phyloP scores from a whole-genome alignment of 2,888 invertebrate genomes.

The Chorisops tibialis region DNA sequence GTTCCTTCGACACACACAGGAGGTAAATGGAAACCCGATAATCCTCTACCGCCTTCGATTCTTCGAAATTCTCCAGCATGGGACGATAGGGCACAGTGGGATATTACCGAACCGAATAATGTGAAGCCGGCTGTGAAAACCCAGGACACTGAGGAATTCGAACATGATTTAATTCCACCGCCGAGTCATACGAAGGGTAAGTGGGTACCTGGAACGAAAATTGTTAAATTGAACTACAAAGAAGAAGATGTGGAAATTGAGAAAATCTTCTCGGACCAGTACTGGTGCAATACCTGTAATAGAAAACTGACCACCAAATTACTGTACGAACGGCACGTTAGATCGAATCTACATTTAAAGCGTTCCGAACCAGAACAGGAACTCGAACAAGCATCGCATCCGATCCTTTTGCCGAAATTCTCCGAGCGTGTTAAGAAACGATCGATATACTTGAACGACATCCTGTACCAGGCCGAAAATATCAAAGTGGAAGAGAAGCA shows the following conservation, averaged over 20 bases:
- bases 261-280: slow-evolving; percentile 55
- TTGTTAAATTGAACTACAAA: slow-evolving; percentile 56
- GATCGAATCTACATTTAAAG: slow-evolving; percentile 68
- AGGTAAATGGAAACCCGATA: slow-evolving; percentile 73
- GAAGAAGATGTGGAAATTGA: slow-evolving; percentile 52
- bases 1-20: slow-evolving; percentile 59
- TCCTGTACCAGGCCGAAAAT: slow-evolving; percentile 41
- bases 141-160: slow-evolving; percentile 44
- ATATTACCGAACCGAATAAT: slow-evolving; percentile 35
- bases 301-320: slow-evolving; percentile 68
- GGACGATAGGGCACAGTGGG: slow-evolving; percentile 51
- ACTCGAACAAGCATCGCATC: slow-evolving; percentile 57
- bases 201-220: slow-evolving; percentile 71
- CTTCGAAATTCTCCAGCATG: slow-evolving; percentile 52
- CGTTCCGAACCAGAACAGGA: slow-evolving; percentile 66
- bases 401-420: not conserved
- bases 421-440: slow-evolving; percentile 46
- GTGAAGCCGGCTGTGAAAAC: slow-evolving; percentile 27
- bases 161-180: slow-evolving; percentile 60
- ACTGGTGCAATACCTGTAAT: slow-evolving; percentile 80
- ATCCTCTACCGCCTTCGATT: slow-evolving; percentile 9
- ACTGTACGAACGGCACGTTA: slow-evolving; percentile 73
- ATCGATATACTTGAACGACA: slow-evolving; percentile 49
- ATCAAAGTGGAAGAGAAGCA: slow-evolving; percentile 32
- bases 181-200: slow-evolving; percentile 73